Evolutionary conservation across 2,888 invertebrate genomes (phyloP), one percentile per base, ranked within the genome.

Genomic region (Atethmia centrago): DNA sequence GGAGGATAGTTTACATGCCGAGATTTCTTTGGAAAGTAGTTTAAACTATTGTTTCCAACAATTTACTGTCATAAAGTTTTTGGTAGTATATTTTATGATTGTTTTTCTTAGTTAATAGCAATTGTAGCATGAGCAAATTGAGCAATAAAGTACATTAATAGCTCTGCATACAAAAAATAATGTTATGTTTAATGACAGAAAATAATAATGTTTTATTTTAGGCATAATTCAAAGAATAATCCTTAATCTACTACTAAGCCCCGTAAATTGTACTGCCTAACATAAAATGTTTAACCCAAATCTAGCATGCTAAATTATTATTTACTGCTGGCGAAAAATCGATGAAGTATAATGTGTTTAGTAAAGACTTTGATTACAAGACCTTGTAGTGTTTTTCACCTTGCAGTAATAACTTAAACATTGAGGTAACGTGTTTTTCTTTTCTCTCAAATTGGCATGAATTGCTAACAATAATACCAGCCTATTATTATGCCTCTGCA

Each of bases 241-340:
- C 19, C 19, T 0, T 55, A 16, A 55, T 8, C 28, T 8, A 53
- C 16, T 53, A 53, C 5, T 51, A 53, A 53, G 3, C 21, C 2
- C 21, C 2, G 49, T 56, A 56, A 75, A 56, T 56, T 36, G n/a
- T 28, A 1, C 10, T 28, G 1, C 1, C 49, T 28, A 28, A 19
- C 45, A 56, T 42, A 81, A 71, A 71, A 68, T 19, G 14, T 68
- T 69, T 42, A 14, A 14, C 19, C 47, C 25, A 42, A 49, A 68
- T 79, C 68, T 82, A 67, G n/a, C 63, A 70, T 64, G 69, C 67
- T 49, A 70, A 83, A 73, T 70, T 59, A 64, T 61, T 64, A 64
- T 76, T 53, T 63, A 63, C 16, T 55, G 53, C 25, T 73, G 63
- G 79, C 40, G 19, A 64, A 68, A 25, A 68, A 81, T 83, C 80